These are phyloP conservation scores for Ochotona princeps DNA, from an alignment of 2,113 vertebrate genomes.

Conservation along the genomic window DNA sequence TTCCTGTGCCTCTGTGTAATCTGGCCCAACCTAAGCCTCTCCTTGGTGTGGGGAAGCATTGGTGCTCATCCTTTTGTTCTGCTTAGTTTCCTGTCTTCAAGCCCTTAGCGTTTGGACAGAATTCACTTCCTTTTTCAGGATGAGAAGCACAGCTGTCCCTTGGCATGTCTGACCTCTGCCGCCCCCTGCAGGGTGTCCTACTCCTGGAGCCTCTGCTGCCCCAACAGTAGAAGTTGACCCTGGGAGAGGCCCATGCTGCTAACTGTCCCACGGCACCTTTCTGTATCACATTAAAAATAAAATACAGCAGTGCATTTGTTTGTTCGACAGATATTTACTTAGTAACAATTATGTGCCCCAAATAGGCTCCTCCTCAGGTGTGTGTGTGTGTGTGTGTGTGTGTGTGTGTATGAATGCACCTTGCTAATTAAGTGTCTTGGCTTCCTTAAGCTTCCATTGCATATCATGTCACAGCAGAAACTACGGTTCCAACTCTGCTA, in stretches of 20 bases:
- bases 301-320: not conserved
- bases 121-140: not conserved
- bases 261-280: too few species aligned
- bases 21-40: too few species aligned
- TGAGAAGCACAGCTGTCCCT: too few species aligned
- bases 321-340: not conserved
- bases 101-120: too few species aligned
- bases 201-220: not conserved
- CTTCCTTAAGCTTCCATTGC: not conserved
- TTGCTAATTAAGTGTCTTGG: not conserved
- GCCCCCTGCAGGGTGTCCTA: too few species aligned
- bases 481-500: not conserved
- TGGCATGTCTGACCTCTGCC: not conserved
- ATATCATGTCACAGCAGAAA: not conserved
- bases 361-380: not conserved
- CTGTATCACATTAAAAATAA: not conserved
- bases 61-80: not conserved
- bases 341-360: not conserved
- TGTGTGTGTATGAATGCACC: not conserved
- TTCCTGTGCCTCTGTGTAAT: not conserved
- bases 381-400: accelerated
- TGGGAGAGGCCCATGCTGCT: not conserved
- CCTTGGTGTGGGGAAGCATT: not conserved
- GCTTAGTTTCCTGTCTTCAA: not conserved
- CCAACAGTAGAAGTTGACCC: not conserved